Conservation (phyloP, 2,797 vertebrate species). For the Acanthiza pusilla region DNA sequence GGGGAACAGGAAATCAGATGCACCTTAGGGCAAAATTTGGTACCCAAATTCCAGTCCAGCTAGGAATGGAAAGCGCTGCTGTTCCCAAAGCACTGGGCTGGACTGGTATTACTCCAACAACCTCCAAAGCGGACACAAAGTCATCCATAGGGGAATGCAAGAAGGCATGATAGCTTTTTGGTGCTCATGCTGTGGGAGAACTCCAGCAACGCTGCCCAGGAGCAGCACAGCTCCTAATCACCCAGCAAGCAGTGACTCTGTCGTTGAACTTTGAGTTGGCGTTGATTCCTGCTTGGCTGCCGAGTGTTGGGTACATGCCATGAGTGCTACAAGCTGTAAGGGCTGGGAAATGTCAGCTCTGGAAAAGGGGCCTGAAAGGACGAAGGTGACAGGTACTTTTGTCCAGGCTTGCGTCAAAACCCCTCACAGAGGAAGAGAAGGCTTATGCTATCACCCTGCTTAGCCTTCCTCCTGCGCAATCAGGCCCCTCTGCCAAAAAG, state of each 20-base stretch:
- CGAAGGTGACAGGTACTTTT: not conserved
- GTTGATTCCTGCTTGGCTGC: not conserved
- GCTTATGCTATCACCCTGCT: not conserved
- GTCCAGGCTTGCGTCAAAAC: not conserved
- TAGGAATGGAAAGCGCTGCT: not conserved
- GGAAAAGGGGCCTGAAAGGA: not conserved
- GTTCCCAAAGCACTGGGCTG: not conserved
- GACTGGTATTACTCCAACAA: not conserved
- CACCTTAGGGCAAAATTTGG: slow-evolving; percentile 32
- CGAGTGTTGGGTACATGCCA: not conserved
- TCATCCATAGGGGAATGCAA: not conserved
- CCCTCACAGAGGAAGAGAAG: not conserved
- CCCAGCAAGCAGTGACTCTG: not conserved
- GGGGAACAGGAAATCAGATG: slow-evolving; percentile 39
- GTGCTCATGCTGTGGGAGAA: not conserved
- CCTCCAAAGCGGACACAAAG: not conserved
- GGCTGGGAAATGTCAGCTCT: not conserved
- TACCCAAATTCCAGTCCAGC: slow-evolving; percentile 35
- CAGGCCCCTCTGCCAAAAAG: not conserved
- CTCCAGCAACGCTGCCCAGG: not conserved
- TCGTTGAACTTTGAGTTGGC: not conserved
- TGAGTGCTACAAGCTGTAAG: not conserved
- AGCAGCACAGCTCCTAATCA: not conserved
- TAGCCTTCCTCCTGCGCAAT: not conserved
- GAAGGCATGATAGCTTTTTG: not conserved